Base-by-base conservation (phyloP, 2,113 vertebrate genomes). In the Cololabis saira region DNA sequence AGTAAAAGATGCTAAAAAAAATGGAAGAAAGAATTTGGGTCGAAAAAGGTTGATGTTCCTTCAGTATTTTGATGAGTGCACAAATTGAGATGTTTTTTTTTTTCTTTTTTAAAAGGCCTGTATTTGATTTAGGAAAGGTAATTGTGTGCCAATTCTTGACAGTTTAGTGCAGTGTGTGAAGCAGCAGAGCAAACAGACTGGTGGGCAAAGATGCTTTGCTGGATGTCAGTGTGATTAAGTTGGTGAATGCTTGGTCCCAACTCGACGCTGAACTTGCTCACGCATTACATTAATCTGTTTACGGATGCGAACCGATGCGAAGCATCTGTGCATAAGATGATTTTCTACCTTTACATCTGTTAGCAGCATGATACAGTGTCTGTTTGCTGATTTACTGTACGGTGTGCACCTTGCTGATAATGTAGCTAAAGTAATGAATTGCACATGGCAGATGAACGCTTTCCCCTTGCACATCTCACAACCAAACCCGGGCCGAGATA, bases 321-420 rank as follows among this genome's bases (percentile, higher is more conserved):
- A 52, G 64, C 84, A 81, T 73, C 67, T 78, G 71, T 43, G 64
- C 80, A 61, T 52, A 56, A 68, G 54, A 56, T 45, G 52, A 77
- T 62, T 61, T 79, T 63, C 49, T 65, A 76, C 74, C n/a, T 73
- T 71, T 67, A 73, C 75, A 68, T 84, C 71, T 83, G 63, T 78
- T 64, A 67, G 54, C 17, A 62, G 30, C 77, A 58, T 51, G 62
- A 68, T 61, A 57, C 40, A 67, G 11, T 70, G 14, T 76, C 11
- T 67, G 54, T 75, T 78, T 74, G 61, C 33, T 43, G 19, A 60
- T 74, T 14, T 58, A 43, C 43, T 60, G 40, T 21, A 21, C 3
- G 1, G 33, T 40, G 22, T 27, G 40, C 64, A 58, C 67, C 17
- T 52, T 52, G 64, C 22, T 55, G 40, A 67, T 65, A 51, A 63